Base-by-base conservation (phyloP, 2,113 vertebrate genomes). In the Zapus hudsonius region DNA sequence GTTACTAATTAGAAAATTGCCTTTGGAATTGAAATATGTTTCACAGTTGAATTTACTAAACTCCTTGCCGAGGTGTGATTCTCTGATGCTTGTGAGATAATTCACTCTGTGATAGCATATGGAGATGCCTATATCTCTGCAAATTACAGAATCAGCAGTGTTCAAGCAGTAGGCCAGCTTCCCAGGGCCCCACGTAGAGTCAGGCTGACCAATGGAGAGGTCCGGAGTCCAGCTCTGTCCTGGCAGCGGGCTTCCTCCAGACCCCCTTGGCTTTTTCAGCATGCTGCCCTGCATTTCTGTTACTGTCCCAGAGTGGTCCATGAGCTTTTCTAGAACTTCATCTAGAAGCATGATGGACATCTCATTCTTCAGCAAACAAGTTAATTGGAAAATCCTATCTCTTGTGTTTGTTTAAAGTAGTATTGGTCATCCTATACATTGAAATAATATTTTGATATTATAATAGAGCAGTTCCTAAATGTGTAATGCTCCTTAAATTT, bases 1-100 rank as follows among this genome's bases (percentile, higher is more conserved):
- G 10, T 16, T 87, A 40, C 96, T 96, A 96, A 96, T 97, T 93
- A 88, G 86, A 95, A 94, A 40, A 27, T 94, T 93, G 96, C 95
- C 95, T 93, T 87, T 95, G 87, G 95, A 88, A 91, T 91, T 86
- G 95, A 96, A 90, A 66, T 92, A 59, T 57, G 96, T 96, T 93
- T 96, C 70, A 16, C 95, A 96, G 96, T 64, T 63, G 95, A 96
- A 89, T 15, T 63, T 27, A 57, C 76, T 95, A 95, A 93, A 73
- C 67, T 95, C 44, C 59, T 92, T 2, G 33, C 91, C 0, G 5
- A 7, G 92, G 85, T 81, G 64, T 12, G 94, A 38, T 27, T 23
- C 1, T 69, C 87, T 93, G 67, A 47, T 11, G 25, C 80, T 86
- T 91, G 78, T 17, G 42, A 89, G 94, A 57, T 42, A 25, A 6